These are phyloP conservation scores for Platysteira castanea DNA, from an alignment of 2,113 vertebrate species.

Conservation along the genomic window DNA sequence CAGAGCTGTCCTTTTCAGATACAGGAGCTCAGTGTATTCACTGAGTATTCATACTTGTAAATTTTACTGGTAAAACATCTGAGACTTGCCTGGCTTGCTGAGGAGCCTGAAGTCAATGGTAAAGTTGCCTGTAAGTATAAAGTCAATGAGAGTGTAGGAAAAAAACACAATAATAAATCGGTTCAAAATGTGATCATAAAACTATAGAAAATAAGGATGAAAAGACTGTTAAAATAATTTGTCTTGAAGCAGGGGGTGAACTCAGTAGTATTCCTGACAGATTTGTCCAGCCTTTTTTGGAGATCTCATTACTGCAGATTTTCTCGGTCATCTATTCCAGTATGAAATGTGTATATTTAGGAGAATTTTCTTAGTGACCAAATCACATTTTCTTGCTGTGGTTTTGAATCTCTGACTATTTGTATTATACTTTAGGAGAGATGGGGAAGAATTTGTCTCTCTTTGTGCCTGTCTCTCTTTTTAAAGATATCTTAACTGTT, in stretches of 20 bases:
- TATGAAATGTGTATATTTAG: not conserved
- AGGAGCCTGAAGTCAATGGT: not conserved
- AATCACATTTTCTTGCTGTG: not conserved
- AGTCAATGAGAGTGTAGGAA: not conserved
- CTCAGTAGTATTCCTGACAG: not conserved
- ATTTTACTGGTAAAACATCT: not conserved
- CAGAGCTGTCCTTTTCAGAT: not conserved
- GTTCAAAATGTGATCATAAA: not conserved
- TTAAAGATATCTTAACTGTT: not conserved
- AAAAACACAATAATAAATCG: not conserved
- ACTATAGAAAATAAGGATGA: not conserved
- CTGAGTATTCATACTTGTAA: not conserved
- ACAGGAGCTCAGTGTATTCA: not conserved
- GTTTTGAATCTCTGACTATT: not conserved
- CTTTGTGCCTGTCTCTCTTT: not conserved
- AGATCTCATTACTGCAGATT: not conserved
- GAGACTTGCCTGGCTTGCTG: not conserved
- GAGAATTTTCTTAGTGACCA: not conserved
- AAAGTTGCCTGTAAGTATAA: not conserved
- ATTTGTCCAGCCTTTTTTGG: not conserved
- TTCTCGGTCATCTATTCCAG: not conserved
- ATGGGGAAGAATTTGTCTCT: not conserved
- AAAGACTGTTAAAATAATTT: not conserved
- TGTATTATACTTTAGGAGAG: not conserved
- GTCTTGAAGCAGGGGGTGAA: not conserved